phyloP scores from a whole-genome alignment of 2,113 vertebrate species.

The Misgurnus mizolepis region DNA sequence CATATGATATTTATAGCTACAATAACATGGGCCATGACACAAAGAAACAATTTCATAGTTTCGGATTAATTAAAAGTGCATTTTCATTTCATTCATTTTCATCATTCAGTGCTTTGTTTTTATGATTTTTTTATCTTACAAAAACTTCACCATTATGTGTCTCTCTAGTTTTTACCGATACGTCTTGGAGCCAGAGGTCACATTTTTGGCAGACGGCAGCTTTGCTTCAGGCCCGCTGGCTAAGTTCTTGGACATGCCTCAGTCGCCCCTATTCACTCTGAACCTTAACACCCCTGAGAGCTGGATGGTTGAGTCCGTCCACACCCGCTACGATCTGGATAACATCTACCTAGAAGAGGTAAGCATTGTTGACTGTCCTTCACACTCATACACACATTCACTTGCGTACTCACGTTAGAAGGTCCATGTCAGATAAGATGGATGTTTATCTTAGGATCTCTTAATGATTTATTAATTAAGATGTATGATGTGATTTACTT shows the following conservation, averaged over 20 bases:
- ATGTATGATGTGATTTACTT: too few relatives aligned
- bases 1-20: too few relatives aligned
- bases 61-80: too few relatives aligned
- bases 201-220: slow-evolving; percentile 81
- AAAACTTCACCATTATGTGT: neutral
- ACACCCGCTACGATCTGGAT: slow-evolving; percentile 92
- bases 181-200: slow-evolving; percentile 90
- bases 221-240: slow-evolving; percentile 89
- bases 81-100: neutral
- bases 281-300: slow-evolving; percentile 95
- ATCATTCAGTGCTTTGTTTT: neutral
- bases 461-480: too few relatives aligned
- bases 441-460: too few relatives aligned
- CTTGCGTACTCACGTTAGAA: too few relatives aligned
- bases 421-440: too few relatives aligned
- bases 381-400: too few relatives aligned
- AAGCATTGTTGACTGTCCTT: slow-evolving; percentile 8
- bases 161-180: slow-evolving; percentile 90
- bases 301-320: slow-evolving; percentile 98
- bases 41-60: too few relatives aligned
- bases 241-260: slow-evolving; percentile 96
- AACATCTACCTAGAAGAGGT: slow-evolving; percentile 98
- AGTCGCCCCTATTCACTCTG: slow-evolving; percentile 92
- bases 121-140: neutral
- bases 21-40: too few relatives aligned